Percentiles rank a stretch among this genome's conserved stretches.
phyloP scores from a whole-genome alignment of 2,888 invertebrate species.

The Drosophila affinis region DNA sequence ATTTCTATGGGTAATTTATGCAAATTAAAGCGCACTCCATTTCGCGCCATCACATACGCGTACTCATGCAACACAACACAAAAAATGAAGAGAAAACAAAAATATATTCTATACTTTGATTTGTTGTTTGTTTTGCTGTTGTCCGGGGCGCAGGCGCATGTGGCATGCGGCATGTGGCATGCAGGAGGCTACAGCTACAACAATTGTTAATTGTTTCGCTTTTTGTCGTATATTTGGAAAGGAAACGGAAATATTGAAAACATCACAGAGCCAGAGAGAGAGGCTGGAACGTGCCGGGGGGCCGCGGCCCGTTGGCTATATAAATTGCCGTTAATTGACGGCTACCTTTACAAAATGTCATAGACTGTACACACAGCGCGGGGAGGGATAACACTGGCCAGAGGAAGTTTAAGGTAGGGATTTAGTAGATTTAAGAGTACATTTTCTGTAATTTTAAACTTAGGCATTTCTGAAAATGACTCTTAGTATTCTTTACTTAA shows the following conservation, averaged over 20 bases:
- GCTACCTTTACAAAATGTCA: conserved; percentile 17
- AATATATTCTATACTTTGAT: conserved; percentile 45
- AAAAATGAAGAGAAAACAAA: conserved; percentile 22
- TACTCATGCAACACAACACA: background rate
- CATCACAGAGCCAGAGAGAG: background rate
- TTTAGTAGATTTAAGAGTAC: too few relatives aligned
- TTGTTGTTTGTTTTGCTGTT: conserved; percentile 69
- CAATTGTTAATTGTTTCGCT: conserved; percentile 78
- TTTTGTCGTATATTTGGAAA: conserved; percentile 44
- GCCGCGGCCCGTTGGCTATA: conserved; percentile 21
- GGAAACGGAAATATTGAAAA: conserved; percentile 43
- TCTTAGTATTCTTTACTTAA: background rate
- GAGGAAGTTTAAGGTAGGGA: too few relatives aligned
- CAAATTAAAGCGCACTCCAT: conserved; percentile 78
- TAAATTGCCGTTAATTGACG: conserved; percentile 51
- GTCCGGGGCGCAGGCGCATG: conserved; percentile 67
- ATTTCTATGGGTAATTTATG: conserved; percentile 67
- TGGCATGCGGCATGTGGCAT: conserved; percentile 16
- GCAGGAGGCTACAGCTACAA: conserved; percentile 51
- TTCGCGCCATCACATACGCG: conserved; percentile 64
- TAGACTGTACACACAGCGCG: conserved; percentile 22
- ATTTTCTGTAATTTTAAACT: too few relatives aligned
- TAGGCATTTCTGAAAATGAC: too few relatives aligned
- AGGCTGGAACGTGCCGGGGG: conserved; percentile 23
- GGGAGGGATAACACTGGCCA: background rate